Evolutionary conservation across 1,140 invertebrate genomes (phyloP).

Genomic region (Drosophila hydei): DNA sequence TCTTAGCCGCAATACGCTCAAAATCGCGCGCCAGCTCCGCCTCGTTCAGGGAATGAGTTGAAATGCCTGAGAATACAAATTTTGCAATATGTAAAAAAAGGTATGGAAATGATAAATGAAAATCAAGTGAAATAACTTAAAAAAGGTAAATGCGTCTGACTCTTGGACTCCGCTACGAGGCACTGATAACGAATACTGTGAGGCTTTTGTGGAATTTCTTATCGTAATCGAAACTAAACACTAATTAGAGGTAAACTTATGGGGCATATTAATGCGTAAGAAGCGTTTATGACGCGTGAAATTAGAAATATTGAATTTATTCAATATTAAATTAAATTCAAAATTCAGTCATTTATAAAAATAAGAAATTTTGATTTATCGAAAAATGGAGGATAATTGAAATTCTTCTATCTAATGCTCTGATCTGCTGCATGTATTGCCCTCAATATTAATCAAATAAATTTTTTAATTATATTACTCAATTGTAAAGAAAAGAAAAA

Average conservation of each 20-base stretch:
- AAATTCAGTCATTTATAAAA: too few species aligned
- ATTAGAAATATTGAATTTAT: too few species aligned
- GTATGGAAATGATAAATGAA: conserved; percentile 4
- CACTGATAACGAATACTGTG: conserved; percentile 46
- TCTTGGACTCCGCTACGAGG: conserved; percentile 25
- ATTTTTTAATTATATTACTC: too few species aligned
- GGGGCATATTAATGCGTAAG: conserved; percentile 38
- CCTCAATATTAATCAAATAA: too few species aligned
- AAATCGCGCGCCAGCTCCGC: conserved; percentile 91
- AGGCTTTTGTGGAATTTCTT: conserved; percentile 70
- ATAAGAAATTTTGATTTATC: too few species aligned
- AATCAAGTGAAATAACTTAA: conserved; percentile 12
- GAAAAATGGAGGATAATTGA: too few species aligned
- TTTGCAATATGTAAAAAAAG: background rate
- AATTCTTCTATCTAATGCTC: too few species aligned
- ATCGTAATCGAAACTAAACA: conserved; percentile 67
- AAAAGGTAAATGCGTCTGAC: background rate
- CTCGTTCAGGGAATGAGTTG: conserved; percentile 93
- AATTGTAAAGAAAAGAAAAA: too few species aligned
- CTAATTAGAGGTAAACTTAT: conserved; percentile 10
- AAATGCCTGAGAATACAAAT: conserved; percentile 84
- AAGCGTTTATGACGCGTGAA: background rate
- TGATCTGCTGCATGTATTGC: too few species aligned
- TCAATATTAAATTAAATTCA: too few species aligned
- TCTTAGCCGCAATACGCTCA: conserved; percentile 86